Evolutionary conservation across 1,140 invertebrate species (phyloP).

Genomic region (Drosophila novamexicana): DNA sequence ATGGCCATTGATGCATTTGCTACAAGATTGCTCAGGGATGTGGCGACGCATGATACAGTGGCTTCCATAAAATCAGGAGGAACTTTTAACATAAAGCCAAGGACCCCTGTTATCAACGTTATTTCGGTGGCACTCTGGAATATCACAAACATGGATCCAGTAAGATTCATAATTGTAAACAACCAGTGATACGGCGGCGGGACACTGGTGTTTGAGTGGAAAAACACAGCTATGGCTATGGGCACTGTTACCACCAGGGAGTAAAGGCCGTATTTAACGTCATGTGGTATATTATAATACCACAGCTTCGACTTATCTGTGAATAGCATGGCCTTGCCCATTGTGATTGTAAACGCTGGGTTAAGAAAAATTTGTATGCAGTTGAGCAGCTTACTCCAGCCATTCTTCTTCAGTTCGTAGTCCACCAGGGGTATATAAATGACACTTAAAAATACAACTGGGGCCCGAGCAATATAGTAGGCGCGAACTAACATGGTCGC

Average conservation of each 20-base stretch:
- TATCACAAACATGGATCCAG: neutral
- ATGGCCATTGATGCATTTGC: neutral
- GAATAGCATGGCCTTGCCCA: neutral
- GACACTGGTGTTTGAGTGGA: neutral
- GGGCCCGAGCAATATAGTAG: neutral
- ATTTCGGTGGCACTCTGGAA: neutral
- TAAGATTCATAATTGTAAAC: neutral
- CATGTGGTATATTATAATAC: neutral
- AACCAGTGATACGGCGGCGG: neutral
- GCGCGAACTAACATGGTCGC: neutral
- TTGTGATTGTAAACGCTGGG: neutral
- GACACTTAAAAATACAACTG: neutral
- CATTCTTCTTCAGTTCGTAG: neutral
- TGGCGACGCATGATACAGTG: neutral
- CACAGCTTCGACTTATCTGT: neutral
- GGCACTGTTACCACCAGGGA: neutral
- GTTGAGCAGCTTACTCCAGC: conserved; percentile 3
- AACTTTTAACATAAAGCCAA: neutral
- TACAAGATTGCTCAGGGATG: neutral
- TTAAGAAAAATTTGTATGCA: neutral
- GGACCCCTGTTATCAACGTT: neutral
- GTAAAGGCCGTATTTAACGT: neutral
- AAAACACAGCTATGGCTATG: neutral
- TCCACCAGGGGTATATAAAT: neutral
- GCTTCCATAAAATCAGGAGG: neutral